Conservation (phyloP, 2,797 vertebrate genomes). For the Spinus pinus region DNA sequence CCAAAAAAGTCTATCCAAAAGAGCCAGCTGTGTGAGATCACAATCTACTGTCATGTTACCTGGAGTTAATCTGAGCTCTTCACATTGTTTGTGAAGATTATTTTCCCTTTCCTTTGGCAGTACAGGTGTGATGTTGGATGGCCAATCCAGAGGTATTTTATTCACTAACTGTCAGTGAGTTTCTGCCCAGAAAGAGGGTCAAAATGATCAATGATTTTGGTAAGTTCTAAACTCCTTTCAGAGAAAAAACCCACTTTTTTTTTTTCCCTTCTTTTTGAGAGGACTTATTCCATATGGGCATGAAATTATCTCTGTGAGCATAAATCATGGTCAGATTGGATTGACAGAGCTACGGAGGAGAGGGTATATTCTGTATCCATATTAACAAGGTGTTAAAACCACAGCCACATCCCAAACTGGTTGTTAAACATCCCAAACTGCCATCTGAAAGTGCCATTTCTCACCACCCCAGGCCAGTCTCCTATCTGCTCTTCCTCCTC, state of each 20-base stretch:
- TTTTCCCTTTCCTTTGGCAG: neutral
- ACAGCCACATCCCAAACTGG: neutral
- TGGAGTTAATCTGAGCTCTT: neutral
- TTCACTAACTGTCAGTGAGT: neutral
- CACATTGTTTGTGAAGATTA: neutral
- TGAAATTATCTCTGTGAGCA: neutral
- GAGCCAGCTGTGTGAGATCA: neutral
- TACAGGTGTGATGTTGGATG: neutral
- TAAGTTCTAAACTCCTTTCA: neutral
- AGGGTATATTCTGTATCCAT: neutral
- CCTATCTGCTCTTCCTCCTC: neutral
- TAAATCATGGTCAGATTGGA: neutral
- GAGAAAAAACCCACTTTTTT: neutral
- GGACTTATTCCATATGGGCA: neutral
- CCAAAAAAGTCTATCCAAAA: neutral
- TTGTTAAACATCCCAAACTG: neutral
- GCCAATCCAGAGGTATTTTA: neutral
- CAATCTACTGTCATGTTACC: neutral
- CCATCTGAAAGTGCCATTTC: neutral
- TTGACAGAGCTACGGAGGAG: neutral
- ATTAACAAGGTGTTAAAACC: conserved; percentile 28
- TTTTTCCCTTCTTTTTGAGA: neutral
- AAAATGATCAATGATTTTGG: neutral
- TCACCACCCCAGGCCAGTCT: neutral
- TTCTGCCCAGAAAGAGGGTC: neutral